Evolutionary conservation across 2,888 invertebrate species (phyloP), one percentile per base, ranked within the genome.

Genomic region (Lasioglossum malachurum): DNA sequence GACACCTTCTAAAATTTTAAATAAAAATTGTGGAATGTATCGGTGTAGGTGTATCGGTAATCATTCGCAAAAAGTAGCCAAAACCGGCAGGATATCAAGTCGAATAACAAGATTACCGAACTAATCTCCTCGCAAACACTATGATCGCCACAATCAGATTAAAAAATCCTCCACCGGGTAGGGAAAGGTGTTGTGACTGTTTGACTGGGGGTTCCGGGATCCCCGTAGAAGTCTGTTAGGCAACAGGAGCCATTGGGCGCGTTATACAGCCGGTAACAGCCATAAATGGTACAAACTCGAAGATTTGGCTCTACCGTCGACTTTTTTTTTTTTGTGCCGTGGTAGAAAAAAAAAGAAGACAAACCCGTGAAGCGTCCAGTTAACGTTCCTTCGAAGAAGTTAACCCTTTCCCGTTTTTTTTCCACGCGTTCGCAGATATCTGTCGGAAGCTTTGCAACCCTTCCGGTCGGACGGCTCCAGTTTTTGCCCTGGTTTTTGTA

Each of bases 401-500:
- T 85, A 92, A 92, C 88, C 92, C 90, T 90, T 89, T 89, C 35
- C 35, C 19, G 49, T 80, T 89, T 89, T 86, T 89, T 86, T 64
- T 60, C 46, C 31, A 12, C 44, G 19, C 12, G 31, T 27, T 41
- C 23, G 19, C 41, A 27, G 27, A n/a, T 44, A 23, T 77, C 35
- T 60, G 14, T 27, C 60, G 41, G 60, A 44, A 71, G 57, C 75
- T 38, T 27, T 35, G 27, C n/a, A 80, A 46, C 14, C 19, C 31
- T n/a, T 16, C 16, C 16, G 31, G 38, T 4, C 81, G 46, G 3
- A 76, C 44, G 23, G 64, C 64, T 73, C 69, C 57, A 69, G 49
- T 91, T 91, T 91, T 91, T 90, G 91, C 84, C 81, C 90, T 46
- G 75, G 89, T 93, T 93, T 92, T 93, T 92, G 67, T 90, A 84